These are phyloP conservation scores for Drosophila histrio DNA, from an alignment of 2,888 invertebrate genomes.

Conservation along the genomic window DNA sequence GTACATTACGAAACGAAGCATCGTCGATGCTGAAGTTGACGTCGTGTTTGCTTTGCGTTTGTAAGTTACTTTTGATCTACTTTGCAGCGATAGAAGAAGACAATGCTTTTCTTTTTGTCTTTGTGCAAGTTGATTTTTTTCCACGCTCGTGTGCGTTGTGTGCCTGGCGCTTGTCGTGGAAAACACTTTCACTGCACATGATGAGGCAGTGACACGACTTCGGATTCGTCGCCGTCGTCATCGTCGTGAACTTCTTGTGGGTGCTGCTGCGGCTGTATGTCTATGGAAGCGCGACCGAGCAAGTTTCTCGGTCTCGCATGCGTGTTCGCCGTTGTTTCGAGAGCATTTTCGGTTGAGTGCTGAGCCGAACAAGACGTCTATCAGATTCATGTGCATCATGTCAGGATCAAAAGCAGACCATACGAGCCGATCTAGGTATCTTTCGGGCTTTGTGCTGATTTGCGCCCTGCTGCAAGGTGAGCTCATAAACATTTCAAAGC, in stretches of 20 bases:
- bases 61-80: conserved; percentile 67
- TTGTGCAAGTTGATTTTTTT: conserved; percentile 36
- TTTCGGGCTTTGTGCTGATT: conserved; percentile 16
- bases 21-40: conserved; percentile 20
- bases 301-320: conserved; percentile 67
- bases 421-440: background rate
- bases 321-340: conserved; percentile 36
- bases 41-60: conserved; percentile 59
- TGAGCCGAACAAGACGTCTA: conserved; percentile 35
- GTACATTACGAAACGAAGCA: conserved; percentile 68
- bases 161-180: conserved; percentile 74
- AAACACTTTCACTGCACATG: conserved; percentile 83
- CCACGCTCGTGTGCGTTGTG: conserved; percentile 72
- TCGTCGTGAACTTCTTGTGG: conserved; percentile 50
- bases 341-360: conserved; percentile 66
- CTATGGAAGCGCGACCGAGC: conserved; percentile 76
- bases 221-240: conserved; percentile 30
- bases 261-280: conserved; percentile 49
- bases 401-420: conserved; percentile 24
- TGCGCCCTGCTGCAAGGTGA: conserved; percentile 53
- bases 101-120: conserved; percentile 74
- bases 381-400: conserved; percentile 44
- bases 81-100: conserved; percentile 56
- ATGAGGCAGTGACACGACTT: conserved; percentile 76
- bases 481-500: no score